phyloP scores from a whole-genome alignment of 1,140 invertebrate species.

The Hylaeus volcanicus region DNA sequence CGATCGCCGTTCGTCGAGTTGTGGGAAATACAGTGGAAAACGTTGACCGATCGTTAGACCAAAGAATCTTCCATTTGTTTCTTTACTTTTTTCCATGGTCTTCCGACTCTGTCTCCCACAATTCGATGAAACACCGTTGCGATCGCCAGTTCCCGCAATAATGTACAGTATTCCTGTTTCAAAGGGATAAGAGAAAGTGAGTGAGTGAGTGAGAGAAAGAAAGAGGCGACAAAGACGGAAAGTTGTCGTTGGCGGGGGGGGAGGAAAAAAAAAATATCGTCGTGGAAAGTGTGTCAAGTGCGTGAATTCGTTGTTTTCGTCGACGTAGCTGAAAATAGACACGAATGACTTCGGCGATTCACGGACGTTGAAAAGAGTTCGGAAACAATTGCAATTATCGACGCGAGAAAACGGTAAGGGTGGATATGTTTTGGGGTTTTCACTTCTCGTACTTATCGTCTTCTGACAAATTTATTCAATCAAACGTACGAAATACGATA shows the following conservation, averaged over 20 bases:
- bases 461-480: conserved; percentile 55
- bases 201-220: conserved; percentile 38
- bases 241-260: neutral
- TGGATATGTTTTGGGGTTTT: conserved; percentile 26
- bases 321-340: conserved; percentile 17
- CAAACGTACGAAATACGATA: conserved; percentile 43
- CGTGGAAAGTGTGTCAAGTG: neutral
- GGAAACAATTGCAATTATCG: neutral
- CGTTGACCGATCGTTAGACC: neutral
- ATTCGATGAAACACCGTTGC: neutral
- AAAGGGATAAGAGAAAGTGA: conserved; percentile 20
- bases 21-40: neutral
- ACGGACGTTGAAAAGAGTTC: neutral
- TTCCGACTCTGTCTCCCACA: neutral
- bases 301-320: conserved; percentile 7
- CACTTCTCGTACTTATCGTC: conserved; percentile 36
- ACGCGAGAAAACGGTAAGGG: conserved; percentile 10
- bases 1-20: conserved; percentile 14
- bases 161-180: conserved; percentile 32
- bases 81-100: neutral
- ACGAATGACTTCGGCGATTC: conserved; percentile 8
- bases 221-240: conserved; percentile 1
- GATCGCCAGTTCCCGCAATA: conserved; percentile 9
- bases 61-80: neutral
- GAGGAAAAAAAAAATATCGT: conserved; percentile 11